Evolutionary conservation across 2,888 invertebrate species (phyloP), one percentile per base, ranked within the genome.

Genomic region (Melanchra persicariae): DNA sequence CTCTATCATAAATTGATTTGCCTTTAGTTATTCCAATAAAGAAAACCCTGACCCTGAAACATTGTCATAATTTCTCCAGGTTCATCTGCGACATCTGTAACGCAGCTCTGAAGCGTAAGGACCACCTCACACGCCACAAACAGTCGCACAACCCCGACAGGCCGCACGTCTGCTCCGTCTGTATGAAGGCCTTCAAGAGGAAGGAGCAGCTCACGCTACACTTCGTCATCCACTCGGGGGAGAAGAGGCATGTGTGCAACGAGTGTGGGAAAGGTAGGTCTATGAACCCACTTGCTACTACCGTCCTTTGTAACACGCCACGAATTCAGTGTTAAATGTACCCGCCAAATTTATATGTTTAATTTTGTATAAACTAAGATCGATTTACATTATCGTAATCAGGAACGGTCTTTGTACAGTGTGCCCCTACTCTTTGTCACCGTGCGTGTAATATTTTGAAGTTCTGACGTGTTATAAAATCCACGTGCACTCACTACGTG

Each of bases 61-160:
- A 45, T 45, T 40, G 0, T 15, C 1, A 10, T 12, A 7, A 37
- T 45, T n/a, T 17, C n/a, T 12, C 2, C 17, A 96, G 98, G 88
- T 98, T 98, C 87, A 98, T 98, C 74, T 98, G 98, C 92, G 98
- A 98, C 93, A 98, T 98, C 69, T 98, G 98, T 90, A 98, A 98
- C 83, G 98, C 98, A 37, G 98, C 98, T 0, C 92, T 98, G 15
- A 98, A 98, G 90, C 97, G 98, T 71, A 98, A 98, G 90, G 98
- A 98, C 94, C 98, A 98, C 90, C 94, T 98, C 85, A 98, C 98
- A 6, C 96, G 98, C 19, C 98, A 98, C 94, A 98, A 98, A 92
- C 97, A 98, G 89, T 98, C 98, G 63, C 98, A 98, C 94, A 98
- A 98, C 96, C 98, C 98, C 0, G 98, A 98, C 92, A 96, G 98